Evolutionary conservation across 1,140 invertebrate species (phyloP).

Genomic region (Aphidius gifuensis): DNA sequence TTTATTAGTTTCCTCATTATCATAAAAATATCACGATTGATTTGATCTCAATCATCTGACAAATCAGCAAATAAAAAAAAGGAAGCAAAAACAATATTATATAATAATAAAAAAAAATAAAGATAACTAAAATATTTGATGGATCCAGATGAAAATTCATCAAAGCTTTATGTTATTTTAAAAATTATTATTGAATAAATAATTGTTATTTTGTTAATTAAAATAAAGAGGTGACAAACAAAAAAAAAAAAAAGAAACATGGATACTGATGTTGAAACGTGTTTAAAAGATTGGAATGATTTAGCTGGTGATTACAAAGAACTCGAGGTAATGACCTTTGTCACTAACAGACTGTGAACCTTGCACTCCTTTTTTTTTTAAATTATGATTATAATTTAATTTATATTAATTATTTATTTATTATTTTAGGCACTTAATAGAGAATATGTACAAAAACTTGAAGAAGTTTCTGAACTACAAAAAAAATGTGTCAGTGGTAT

Average conservation of each 20-base stretch:
- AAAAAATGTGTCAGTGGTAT: conserved; percentile 85
- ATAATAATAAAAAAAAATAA: no score
- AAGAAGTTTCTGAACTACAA: conserved; percentile 79
- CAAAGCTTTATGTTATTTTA: no score
- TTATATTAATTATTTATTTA: neutral
- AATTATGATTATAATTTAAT: neutral
- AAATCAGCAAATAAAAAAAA: no score
- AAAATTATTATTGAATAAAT: no score
- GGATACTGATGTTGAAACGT: conserved; percentile 34
- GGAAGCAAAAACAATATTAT: no score
- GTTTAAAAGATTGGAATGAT: conserved; percentile 76
- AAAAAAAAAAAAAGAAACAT: neutral
- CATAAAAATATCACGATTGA: no score
- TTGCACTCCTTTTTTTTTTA: neutral
- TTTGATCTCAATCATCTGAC: no score
- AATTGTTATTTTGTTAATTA: no score
- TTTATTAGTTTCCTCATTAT: no score
- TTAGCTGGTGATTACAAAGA: conserved; percentile 72
- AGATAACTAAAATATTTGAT: no score
- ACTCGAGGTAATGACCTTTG: conserved; percentile 61
- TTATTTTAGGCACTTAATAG: conserved; percentile 68
- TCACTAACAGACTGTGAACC: neutral
- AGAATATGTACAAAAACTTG: conserved; percentile 78
- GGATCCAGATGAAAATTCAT: no score
- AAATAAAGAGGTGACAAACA: no score